These are phyloP conservation scores for Meteorus cinctellus DNA, from an alignment of 2,888 invertebrate genomes.

Conservation along the genomic window DNA sequence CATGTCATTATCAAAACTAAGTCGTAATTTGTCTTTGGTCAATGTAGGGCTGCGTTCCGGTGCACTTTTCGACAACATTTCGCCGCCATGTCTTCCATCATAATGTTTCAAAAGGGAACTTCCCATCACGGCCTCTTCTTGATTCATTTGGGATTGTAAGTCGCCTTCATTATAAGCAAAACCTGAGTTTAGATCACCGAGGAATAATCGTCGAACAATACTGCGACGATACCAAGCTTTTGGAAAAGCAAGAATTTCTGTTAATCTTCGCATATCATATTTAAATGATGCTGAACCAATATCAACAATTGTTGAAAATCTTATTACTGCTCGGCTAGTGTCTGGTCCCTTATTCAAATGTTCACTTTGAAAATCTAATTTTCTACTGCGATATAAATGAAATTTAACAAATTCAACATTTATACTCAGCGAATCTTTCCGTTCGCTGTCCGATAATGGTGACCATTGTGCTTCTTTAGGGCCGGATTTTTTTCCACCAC, in stretches of 20 bases:
- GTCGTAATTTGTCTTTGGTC: constrained; percentile 76
- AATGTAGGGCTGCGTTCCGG: constrained; percentile 70
- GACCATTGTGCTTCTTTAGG: constrained; percentile 89
- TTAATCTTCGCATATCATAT: constrained; percentile 97
- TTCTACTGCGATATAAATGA: constrained; percentile 92
- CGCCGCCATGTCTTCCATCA: constrained; percentile 61
- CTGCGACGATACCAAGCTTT: constrained; percentile 98
- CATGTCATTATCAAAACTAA: constrained; percentile 76
- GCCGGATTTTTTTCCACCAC: constrained; percentile 89
- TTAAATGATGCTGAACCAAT: constrained; percentile 97
- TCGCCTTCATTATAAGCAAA: constrained; percentile 72
- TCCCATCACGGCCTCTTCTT: constrained; percentile 69
- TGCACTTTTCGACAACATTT: constrained; percentile 65
- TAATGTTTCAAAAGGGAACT: constrained; percentile 68
- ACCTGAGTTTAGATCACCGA: constrained; percentile 89
- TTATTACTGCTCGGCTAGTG: constrained; percentile 88
- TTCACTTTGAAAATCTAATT: constrained; percentile 84
- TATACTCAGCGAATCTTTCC: constrained; percentile 96
- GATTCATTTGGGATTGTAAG: constrained; percentile 64
- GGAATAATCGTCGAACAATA: constrained; percentile 92
- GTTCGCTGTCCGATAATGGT: constrained; percentile 88
- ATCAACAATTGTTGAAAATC: constrained; percentile 96
- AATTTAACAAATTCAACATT: constrained; percentile 98
- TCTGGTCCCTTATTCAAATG: constrained; percentile 75
- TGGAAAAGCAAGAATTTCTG: constrained; percentile 97